Evolutionary conservation across 2,797 vertebrate species (phyloP), one percentile per base, ranked within the genome.

Genomic region (Cynopterus sphinx): DNA sequence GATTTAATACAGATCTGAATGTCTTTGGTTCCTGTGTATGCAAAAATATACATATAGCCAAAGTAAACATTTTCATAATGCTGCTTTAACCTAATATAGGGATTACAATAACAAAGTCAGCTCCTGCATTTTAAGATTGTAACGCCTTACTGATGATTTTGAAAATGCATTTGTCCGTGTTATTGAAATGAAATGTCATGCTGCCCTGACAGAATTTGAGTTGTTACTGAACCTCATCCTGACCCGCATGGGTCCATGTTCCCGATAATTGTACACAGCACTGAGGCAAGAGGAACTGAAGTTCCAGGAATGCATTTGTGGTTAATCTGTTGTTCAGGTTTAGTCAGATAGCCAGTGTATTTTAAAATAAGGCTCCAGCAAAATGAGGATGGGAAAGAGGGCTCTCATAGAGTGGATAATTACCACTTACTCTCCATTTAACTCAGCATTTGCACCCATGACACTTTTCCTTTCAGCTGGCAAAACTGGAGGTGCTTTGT

Each of bases 241-340:
- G 59, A 90, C 93, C 87, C 61, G 49, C 3, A 1, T 21, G 5
- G 6, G 24, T 16, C 68, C 21, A 1, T 77, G 84, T 96, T 90
- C 90, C 77, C 1, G 6, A 74, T 94, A 93, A 90, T 75, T 83
- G 91, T 73, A 85, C 94, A 21, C 41, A 74, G 81, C 51, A 13
- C 51, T 17, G 53, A 78, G 57, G 83, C 53, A 4, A 75, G 79
- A 49, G 75, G n/a, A 87, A 81, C 43, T 78, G 75, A 87, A 74
- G 57, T 97, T 97, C 95, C 90, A 95, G 94, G 96, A 98, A 97
- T 87, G 57, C 84, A 82, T 90, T 97, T 95, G 70, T 41, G 79
- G 65, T 84, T 96, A 68, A 92, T 96, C 70, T 93, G 90, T n/a
- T 79, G 67, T n/a, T 94, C 82, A 57, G 81, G 36, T 86, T 94